These are phyloP conservation scores for Vicugna pacos DNA, from an alignment of 2,113 vertebrate species.

Conservation along the genomic window DNA sequence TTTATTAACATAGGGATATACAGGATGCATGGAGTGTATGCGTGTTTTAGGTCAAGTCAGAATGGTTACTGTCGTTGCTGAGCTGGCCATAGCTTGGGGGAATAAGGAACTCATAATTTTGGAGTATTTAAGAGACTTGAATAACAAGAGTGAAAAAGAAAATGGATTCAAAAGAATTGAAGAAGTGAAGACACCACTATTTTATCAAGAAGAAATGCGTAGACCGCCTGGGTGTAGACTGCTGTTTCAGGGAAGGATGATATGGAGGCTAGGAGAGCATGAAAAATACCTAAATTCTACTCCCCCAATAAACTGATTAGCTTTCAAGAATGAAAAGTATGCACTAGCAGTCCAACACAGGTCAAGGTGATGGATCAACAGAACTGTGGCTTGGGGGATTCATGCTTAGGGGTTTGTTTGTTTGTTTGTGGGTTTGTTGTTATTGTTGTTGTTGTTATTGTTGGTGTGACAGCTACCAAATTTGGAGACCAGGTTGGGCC, in stretches of 20 bases:
- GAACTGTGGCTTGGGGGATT: not conserved
- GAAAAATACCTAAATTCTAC: not conserved
- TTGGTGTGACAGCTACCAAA: not conserved
- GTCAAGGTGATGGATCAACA: not conserved
- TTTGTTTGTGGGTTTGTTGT: not conserved
- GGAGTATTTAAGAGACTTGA: not conserved
- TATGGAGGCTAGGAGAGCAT: not conserved
- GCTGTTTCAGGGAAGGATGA: not conserved
- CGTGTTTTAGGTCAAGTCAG: not conserved
- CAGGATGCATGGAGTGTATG: not conserved
- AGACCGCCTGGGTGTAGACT: not conserved
- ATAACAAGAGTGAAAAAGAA: constrained; percentile 12
- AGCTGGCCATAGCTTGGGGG: not conserved
- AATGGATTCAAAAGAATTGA: not conserved
- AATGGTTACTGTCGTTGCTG: not conserved
- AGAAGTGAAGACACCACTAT: not conserved
- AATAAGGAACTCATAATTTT: not conserved
- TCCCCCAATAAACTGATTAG: not conserved
- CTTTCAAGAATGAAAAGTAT: not conserved
- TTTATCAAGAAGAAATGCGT: not conserved
- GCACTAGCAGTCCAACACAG: not conserved
- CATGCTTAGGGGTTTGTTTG: not conserved
- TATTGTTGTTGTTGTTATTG: too few species aligned
- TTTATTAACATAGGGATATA: not conserved
- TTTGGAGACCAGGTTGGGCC: not conserved